Conservation (phyloP, 2,888 invertebrate genomes). For the Drosophila anomelani region DNA sequence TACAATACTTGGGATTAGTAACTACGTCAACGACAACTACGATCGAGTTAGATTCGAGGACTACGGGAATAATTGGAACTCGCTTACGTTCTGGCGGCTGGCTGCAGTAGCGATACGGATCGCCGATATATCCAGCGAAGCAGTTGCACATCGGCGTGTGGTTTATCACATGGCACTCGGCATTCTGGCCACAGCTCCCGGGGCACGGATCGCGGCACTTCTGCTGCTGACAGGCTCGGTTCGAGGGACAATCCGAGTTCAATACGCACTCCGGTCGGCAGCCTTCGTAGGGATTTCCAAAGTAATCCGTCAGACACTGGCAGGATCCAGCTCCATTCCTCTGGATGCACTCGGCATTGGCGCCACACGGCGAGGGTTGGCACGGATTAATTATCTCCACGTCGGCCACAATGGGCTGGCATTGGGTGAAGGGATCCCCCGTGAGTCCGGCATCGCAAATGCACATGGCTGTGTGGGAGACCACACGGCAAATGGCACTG, state of each 20-base stretch:
- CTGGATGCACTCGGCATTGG: conserved; percentile 89
- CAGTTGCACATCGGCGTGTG: conserved; percentile 90
- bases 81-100: conserved; percentile 83
- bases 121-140: conserved; percentile 87
- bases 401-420: conserved; percentile 84
- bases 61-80: conserved; percentile 51
- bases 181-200: conserved; percentile 90
- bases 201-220: conserved; percentile 92
- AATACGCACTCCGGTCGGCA: conserved; percentile 91
- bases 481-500: conserved; percentile 89
- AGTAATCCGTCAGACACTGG: conserved; percentile 88
- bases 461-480: conserved; percentile 90
- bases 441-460: conserved; percentile 87
- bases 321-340: conserved; percentile 90
- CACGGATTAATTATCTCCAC: conserved; percentile 87
- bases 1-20: conserved; percentile 69
- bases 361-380: conserved; percentile 89
- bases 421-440: conserved; percentile 90
- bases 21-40: conserved; percentile 63
- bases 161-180: conserved; percentile 89
- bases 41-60: conserved; percentile 43
- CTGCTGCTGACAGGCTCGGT: conserved; percentile 89
- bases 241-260: conserved; percentile 90
- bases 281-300: conserved; percentile 91
- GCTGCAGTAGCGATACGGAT: conserved; percentile 86